Base-by-base conservation (phyloP, 2,888 invertebrate genomes). In the Limnephilus auricula region DNA sequence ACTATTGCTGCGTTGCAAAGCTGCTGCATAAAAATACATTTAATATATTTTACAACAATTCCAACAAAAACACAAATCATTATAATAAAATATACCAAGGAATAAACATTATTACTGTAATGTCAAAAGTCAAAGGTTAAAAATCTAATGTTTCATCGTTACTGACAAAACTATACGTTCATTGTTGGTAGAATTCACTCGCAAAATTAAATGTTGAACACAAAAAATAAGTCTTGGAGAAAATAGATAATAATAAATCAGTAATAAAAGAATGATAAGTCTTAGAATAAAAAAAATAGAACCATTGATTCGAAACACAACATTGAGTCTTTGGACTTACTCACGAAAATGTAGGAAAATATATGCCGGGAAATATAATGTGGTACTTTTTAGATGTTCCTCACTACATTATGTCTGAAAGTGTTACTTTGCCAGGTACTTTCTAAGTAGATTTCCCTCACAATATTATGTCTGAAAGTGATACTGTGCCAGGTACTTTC, bases 21-120 rank as follows among this genome's bases (percentile, higher is more conserved):
- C 87, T 34, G 65, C 87, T 31, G 78, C 87, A 88, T 78, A 78
- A 88, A 88, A 88, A 78, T 88, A 88, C 87, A 65, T 78, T 78
- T 87, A 32, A 65, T 88, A 88, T 86, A 45, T 50, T 30, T 50
- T 32, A 82, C 37, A 32, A 18, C 65, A 45, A 40, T 86, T 32
- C 86, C 86, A n/a, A 45, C 50, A 86, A n/a, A 86, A 40, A 86
- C n/a, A 86, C 86, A 50, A 31, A 80, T 32, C 13, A 80, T 80
- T 32, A 32, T 31, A 31, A 31, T 80, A 80, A 80, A 80, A 80
- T 80, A 80, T 65, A 65, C 65, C 80, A 31, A 80, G 30, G 18
- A 80, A 80, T 80, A 80, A 80, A 80, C 32, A 80, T 80, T 40
- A 85, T 34, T 40, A 40, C 25, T 12, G n/a, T 25, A 65, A 65